Conservation (phyloP, 2,113 vertebrate species). For the Apeltes quadracus region DNA sequence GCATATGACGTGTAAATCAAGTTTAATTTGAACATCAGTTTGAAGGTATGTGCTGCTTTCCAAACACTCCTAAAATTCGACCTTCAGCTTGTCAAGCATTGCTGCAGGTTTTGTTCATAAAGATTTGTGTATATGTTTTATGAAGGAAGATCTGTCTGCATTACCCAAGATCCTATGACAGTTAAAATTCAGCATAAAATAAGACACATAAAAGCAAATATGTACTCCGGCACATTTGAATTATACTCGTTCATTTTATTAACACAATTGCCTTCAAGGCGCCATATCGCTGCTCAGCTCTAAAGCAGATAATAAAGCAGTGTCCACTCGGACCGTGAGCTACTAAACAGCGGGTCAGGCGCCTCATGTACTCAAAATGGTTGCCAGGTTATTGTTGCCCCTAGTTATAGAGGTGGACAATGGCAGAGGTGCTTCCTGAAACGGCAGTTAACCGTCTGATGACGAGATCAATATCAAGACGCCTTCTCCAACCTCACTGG, state of each 20-base stretch:
- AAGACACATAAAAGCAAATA: not conserved
- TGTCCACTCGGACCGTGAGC: conserved; percentile 56
- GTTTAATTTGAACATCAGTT: not conserved
- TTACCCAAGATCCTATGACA: not conserved
- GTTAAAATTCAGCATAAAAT: not conserved
- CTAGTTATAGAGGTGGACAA: conserved; percentile 71
- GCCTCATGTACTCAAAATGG: conserved; percentile 71
- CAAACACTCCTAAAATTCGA: conserved; percentile 4
- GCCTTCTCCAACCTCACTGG: conserved; percentile 35
- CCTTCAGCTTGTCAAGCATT: not conserved
- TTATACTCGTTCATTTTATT: not conserved
- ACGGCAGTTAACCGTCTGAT: conserved; percentile 43
- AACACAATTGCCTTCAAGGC: not conserved
- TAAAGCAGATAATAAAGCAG: conserved; percentile 53
- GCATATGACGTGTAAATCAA: conserved; percentile 13
- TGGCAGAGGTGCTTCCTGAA: conserved; percentile 66
- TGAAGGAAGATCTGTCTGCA: not conserved
- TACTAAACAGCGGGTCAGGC: conserved; percentile 77
- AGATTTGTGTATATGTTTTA: not conserved
- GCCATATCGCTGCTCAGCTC: not conserved
- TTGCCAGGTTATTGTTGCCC: conserved; percentile 90
- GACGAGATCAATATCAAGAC: conserved; percentile 55
- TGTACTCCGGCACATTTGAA: conserved; percentile 1
- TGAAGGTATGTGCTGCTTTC: not conserved
- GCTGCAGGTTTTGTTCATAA: not conserved